These are phyloP conservation scores for Ctenopoma multispine DNA, from an alignment of 2,797 vertebrate genomes.

Conservation along the genomic window DNA sequence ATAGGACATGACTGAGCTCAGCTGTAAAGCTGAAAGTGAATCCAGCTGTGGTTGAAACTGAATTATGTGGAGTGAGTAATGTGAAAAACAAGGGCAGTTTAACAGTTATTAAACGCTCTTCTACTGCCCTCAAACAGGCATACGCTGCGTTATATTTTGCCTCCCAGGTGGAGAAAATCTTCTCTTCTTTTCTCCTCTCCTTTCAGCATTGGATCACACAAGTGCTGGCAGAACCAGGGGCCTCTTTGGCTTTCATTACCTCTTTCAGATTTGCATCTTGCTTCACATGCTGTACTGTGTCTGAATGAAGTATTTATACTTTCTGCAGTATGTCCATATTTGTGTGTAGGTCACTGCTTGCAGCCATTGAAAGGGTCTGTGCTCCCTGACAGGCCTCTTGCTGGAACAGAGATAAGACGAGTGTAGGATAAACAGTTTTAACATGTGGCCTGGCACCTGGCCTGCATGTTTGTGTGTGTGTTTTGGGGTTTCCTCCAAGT, in stretches of 20 bases:
- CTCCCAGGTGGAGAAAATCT: slow-evolving; percentile 4
- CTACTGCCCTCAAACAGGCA: slow-evolving; percentile 33
- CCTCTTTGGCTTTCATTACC: not conserved
- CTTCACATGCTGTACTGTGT: not conserved
- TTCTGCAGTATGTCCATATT: slow-evolving; percentile 15
- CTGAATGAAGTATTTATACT: not conserved
- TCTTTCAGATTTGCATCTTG: slow-evolving; percentile 1
- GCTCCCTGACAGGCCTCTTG: slow-evolving; percentile 71
- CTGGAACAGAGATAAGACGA: slow-evolving; percentile 78
- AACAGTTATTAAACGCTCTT: slow-evolving; percentile 79
- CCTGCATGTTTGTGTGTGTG: slow-evolving; percentile 58
- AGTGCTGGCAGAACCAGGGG: slow-evolving; percentile 45
- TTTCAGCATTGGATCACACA: slow-evolving; percentile 17
- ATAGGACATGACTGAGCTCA: slow-evolving; percentile 81
- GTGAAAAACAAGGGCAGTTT: slow-evolving; percentile 84
- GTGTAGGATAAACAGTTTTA: slow-evolving; percentile 76
- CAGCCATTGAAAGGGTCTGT: slow-evolving; percentile 68
- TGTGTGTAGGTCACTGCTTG: slow-evolving; percentile 72
- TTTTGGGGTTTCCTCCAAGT: slow-evolving; percentile 46
- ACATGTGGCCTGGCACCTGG: slow-evolving; percentile 75
- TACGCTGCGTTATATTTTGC: slow-evolving; percentile 4
- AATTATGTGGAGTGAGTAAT: slow-evolving; percentile 81
- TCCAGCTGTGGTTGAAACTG: slow-evolving; percentile 85
- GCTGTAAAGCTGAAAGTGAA: slow-evolving; percentile 85
- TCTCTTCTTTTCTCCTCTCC: slow-evolving; percentile 1